phyloP scores from a whole-genome alignment of 64 coral and sea anemone species.

The Pocillopora damicornis region DNA sequence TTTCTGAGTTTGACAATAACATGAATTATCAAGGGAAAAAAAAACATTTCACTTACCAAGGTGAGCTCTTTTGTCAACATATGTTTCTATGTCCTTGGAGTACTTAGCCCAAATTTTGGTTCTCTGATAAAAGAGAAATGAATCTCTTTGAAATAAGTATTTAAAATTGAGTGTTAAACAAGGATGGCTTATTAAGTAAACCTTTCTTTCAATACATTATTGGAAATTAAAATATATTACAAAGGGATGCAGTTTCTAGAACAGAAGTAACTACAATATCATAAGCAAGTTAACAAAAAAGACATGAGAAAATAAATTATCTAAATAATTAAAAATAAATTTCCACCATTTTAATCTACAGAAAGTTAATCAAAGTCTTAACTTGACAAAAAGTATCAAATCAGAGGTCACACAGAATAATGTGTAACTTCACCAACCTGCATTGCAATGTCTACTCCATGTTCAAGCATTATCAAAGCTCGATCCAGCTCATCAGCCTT shows the following conservation, averaged over 20 bases:
- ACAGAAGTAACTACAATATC: no score
- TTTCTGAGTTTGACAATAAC: no score
- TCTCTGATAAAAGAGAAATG: conserved; percentile 47
- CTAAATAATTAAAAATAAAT: no score
- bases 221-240: no score
- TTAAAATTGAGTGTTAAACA: no score
- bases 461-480: conserved; percentile 70
- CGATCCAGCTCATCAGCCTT: conserved; percentile 84
- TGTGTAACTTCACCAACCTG: conserved; percentile 31
- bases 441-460: conserved; percentile 81
- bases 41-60: conserved; percentile 51
- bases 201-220: no score
- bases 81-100: conserved; percentile 90
- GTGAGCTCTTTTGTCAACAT: conserved; percentile 89
- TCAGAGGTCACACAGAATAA: no score
- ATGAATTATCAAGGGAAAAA: neutral
- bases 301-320: no score
- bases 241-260: no score
- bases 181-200: neutral
- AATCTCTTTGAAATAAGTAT: neutral
- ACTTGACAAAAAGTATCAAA: no score
- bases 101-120: conserved; percentile 97
- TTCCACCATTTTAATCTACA: no score
- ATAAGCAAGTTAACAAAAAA: neutral
- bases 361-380: no score